Percentiles rank a stretch among this genome's conserved stretches.
Conservation (phyloP, 2,888 invertebrate species). For the Hypena proboscidalis region DNA sequence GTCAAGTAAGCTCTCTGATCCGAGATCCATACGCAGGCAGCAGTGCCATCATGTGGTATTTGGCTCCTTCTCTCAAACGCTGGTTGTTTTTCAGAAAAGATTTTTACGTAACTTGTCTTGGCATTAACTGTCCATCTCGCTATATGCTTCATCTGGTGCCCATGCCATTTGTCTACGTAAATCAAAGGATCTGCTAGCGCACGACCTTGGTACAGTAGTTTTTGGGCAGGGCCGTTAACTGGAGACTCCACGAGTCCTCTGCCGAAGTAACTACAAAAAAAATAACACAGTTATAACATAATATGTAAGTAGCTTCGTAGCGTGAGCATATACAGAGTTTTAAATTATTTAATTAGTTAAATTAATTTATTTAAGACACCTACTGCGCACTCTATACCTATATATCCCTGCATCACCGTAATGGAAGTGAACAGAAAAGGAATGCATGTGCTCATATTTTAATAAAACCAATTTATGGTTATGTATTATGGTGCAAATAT, state of each 20-base stretch:
- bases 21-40: conserved; percentile 11
- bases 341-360: too few relatives aligned
- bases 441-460: too few relatives aligned
- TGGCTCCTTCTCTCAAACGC: not conserved
- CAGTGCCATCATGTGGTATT: conserved; percentile 34
- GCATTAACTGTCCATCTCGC: conserved; percentile 25
- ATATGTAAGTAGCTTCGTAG: too few relatives aligned
- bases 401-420: too few relatives aligned
- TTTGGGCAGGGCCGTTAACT: conserved; percentile 9
- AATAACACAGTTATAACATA: not conserved
- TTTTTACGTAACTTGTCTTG: conserved; percentile 9
- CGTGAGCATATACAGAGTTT: too few relatives aligned
- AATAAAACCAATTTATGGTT: too few relatives aligned
- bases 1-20: conserved; percentile 82
- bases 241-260: conserved; percentile 10
- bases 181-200: conserved; percentile 20
- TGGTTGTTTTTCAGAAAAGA: not conserved
- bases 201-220: conserved; percentile 14
- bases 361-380: too few relatives aligned
- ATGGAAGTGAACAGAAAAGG: too few relatives aligned
- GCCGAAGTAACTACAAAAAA: conserved; percentile 22
- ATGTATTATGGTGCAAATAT: too few relatives aligned
- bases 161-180: conserved; percentile 24
- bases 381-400: too few relatives aligned
- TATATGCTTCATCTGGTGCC: not conserved